phyloP scores from a whole-genome alignment of 2,113 vertebrate species.

The Malurus melanocephalus region DNA sequence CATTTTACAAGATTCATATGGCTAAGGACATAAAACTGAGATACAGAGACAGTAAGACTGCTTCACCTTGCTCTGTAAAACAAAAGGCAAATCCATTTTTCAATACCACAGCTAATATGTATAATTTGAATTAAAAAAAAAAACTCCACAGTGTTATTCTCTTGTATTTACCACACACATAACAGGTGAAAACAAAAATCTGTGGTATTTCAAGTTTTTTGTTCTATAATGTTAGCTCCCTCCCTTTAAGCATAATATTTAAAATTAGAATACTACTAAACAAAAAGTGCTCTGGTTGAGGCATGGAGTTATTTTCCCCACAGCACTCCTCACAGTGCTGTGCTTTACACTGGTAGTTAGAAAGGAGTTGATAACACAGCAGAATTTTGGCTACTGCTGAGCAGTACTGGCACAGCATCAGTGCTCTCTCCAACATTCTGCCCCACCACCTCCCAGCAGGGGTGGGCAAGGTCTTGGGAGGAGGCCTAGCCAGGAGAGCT shows the following conservation, averaged over 20 bases:
- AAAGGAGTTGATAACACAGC: background rate
- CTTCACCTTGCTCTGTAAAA: background rate
- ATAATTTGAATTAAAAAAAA: background rate
- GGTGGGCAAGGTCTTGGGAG: background rate
- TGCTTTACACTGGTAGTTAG: background rate
- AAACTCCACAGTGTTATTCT: background rate
- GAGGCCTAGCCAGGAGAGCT: background rate
- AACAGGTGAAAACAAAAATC: background rate
- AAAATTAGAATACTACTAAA: background rate
- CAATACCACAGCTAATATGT: background rate
- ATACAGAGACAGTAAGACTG: background rate
- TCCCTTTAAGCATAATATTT: background rate
- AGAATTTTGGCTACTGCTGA: background rate
- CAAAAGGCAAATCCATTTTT: background rate
- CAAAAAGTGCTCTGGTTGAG: background rate
- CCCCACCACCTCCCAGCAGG: background rate
- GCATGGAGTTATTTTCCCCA: background rate
- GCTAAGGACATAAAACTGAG: background rate
- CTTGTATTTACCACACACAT: background rate
- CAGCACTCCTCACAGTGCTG: background rate
- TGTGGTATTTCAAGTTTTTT: background rate
- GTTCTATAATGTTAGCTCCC: background rate
- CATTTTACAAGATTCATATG: background rate
- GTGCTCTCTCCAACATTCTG: background rate
- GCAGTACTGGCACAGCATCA: background rate